Conservation (phyloP, 2,888 invertebrate genomes). For the Stegophylla sp. region DNA sequence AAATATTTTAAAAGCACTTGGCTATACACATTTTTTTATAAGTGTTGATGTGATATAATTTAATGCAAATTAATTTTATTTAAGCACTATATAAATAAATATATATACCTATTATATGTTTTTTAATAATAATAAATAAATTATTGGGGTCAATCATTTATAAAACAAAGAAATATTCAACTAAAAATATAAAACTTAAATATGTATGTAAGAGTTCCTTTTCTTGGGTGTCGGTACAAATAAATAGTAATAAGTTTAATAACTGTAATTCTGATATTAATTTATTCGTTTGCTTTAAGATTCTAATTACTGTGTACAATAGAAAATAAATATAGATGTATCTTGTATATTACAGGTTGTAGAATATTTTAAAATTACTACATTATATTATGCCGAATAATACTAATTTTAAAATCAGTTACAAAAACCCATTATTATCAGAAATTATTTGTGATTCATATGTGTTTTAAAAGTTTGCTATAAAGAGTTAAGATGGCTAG, state of each 20-base stretch:
- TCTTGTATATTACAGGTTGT: conserved; percentile 7
- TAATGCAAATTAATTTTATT: conserved; percentile 26
- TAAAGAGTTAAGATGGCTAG: conserved; percentile 15
- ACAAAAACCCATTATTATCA: conserved; percentile 1
- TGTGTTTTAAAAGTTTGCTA: conserved; percentile 19
- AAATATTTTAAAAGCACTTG: conserved; percentile 33
- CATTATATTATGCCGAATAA: conserved; percentile 9
- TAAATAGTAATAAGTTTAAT: conserved; percentile 8
- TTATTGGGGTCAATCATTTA: conserved; percentile 38
- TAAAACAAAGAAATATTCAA: conserved; percentile 9
- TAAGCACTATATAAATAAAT: conserved; percentile 22
- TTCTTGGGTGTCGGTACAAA: conserved; percentile 47
- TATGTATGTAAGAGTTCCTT: conserved; percentile 38
- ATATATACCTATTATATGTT: neutral
- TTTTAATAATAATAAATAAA: conserved; percentile 28
- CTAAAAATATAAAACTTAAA: conserved; percentile 10
- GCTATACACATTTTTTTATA: conserved; percentile 45
- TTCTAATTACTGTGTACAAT: neutral
- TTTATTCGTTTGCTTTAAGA: conserved; percentile 11
- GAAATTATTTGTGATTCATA: conserved; percentile 32
- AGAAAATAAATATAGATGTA: neutral
- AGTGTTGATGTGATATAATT: conserved; percentile 50
- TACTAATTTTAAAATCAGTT: conserved; percentile 8
- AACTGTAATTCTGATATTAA: neutral
- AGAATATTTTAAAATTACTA: neutral